Base-by-base conservation (phyloP, 2,888 invertebrate species). In the Silvanus unidentatus region DNA sequence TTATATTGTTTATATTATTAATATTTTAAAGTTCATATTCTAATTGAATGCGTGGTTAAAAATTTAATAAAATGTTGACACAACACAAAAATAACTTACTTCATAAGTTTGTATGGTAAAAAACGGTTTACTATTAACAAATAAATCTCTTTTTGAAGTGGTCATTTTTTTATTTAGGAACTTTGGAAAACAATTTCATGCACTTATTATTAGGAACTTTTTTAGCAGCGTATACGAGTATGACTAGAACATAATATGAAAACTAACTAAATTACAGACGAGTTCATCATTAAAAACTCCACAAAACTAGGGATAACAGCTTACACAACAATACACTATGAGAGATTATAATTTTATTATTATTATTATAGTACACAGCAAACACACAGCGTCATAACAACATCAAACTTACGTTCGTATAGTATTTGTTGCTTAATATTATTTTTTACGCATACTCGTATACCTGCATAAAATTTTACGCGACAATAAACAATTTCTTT, bases 51-150 rank as follows among this genome's bases (percentile, higher is more conserved):
- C 8, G 3, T 22, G 22, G 3, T 8, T 3, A 22, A 22, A 22
- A 22, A 22, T 22, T 22, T n/a, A n/a, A n/a, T n/a, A n/a, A n/a
- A 32, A 8, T 32, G 32, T 32, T 32, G 6, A n/a, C n/a, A 32
- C n/a, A 32, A 12, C 9, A 49, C 10, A 8, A 32, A 8, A 37
- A 16, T n/a, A 49, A 77, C 79, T 78, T 73, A 80, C 79, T 76
- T 78, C 77, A 59, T 79, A 80, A 60, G 78, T 78, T 65, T 78
- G 79, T 56, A 80, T 74, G 44, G 76, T 68, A 57, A 80, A 77
- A 49, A 78, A 60, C 39, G 79, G 79, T 62, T 76, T 77, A 44
- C 44, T 53, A 32, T 48, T 41, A 35, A 48, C 51, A 11, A 28
- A 32, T 16, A 38, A 29, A 32, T 32, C n/a, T 8, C n/a, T 32